Evolutionary conservation across 2,797 vertebrate species (phyloP).

Genomic region (Peromyscus aztecus): DNA sequence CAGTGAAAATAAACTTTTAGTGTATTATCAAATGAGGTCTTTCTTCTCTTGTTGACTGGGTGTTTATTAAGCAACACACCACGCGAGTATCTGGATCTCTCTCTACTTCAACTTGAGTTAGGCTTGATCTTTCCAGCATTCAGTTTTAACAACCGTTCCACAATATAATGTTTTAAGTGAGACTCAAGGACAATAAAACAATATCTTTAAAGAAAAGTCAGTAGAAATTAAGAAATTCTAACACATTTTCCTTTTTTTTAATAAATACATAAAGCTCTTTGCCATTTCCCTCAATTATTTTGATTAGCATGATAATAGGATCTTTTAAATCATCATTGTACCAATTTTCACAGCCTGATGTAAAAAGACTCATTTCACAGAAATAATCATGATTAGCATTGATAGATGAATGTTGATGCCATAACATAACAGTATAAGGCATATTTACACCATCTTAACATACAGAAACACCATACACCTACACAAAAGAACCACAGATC

Average conservation of each 20-base stretch:
- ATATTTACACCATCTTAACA: constrained; percentile 89
- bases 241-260: constrained; percentile 87
- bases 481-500: constrained; percentile 88
- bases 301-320: constrained; percentile 86
- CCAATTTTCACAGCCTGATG: constrained; percentile 87
- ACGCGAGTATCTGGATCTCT: constrained; percentile 20
- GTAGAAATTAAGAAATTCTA: constrained; percentile 81
- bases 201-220: constrained; percentile 70
- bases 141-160: neutral
- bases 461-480: constrained; percentile 87
- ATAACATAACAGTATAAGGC: constrained; percentile 87
- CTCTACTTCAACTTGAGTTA: constrained; percentile 51
- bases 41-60: constrained; percentile 32
- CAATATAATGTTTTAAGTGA: neutral
- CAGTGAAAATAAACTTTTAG: constrained; percentile 75
- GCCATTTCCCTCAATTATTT: constrained; percentile 84
- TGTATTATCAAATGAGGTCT: constrained; percentile 58
- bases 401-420: constrained; percentile 86
- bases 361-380: constrained; percentile 87
- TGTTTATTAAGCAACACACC: constrained; percentile 51
- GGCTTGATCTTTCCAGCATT: constrained; percentile 63
- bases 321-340: constrained; percentile 85
- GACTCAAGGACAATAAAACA: constrained; percentile 13
- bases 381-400: constrained; percentile 88
- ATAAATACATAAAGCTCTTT: constrained; percentile 89